Base-by-base conservation (phyloP, 2,888 invertebrate species). In the Zele albiditarsus region DNA sequence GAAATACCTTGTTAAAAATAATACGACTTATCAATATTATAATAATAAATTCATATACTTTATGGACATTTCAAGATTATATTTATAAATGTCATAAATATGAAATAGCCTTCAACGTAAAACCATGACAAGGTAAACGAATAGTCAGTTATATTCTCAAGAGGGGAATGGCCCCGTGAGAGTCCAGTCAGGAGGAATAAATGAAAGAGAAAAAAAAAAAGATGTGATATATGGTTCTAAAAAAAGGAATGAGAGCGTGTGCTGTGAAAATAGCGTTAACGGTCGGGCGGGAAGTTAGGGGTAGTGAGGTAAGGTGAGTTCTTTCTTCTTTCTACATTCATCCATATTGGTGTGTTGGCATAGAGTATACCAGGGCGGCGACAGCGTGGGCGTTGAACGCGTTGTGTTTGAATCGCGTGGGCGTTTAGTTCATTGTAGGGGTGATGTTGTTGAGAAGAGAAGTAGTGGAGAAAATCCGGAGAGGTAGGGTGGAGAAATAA, bases 361-460 rank as follows among this genome's bases (percentile, higher is more conserved):
- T 38, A 74, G 67, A 58, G 53, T 53, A 20, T 53, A 58, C 60
- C 73, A 75, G 75, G 75, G 76, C 73, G 76, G 77, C 71, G 60
- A 74, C 69, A 49, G 62, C 79, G 81, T 84, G 81, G 83, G 84
- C 81, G 82, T 84, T 74, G 71, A 69, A 77, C 53, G 53, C 53
- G 74, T 77, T 79, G 80, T 78, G 80, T 78, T 79, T 73, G 78
- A 80, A 79, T 79, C 78, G 81, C 82, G 84, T 83, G 80, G 84
- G 84, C 79, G 85, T 83, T 73, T 74, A 82, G 82, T 82, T 82
- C 81, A 82, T 82, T 81, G 84, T 84, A 79, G 82, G 80, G 81
- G 84, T 75, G 78, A 79, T 75, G 76, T 79, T 23, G 20, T 16
- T 57, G 62, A 16, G 63, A 8, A 60, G 31, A 70, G 28, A 38